phyloP scores from a whole-genome alignment of 1,140 invertebrate genomes.

The Drosophila ambigua region DNA sequence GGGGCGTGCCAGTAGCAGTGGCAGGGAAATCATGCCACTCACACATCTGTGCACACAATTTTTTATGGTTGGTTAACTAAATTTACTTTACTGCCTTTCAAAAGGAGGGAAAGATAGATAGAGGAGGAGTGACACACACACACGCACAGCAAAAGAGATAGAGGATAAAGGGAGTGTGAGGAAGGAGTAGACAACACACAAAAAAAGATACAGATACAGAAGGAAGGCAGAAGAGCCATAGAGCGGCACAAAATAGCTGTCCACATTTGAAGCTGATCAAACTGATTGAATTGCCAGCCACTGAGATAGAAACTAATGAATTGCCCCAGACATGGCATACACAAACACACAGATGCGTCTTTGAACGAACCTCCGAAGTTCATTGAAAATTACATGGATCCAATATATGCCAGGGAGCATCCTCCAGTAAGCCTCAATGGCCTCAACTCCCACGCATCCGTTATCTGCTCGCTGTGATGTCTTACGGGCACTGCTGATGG shows the following conservation, averaged over 20 bases:
- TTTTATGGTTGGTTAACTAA: constrained; percentile 63
- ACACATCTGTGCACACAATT: constrained; percentile 49
- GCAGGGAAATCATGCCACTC: constrained; percentile 30
- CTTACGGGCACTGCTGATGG: constrained; percentile 19
- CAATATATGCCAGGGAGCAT: too few species aligned
- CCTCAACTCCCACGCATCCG: neutral
- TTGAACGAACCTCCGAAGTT: neutral
- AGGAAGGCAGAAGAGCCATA: neutral
- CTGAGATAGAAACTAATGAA: constrained; percentile 61
- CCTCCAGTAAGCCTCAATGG: constrained; percentile 18
- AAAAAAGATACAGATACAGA: neutral
- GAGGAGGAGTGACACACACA: neutral
- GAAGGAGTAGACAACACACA: too few species aligned
- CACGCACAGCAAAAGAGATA: too few species aligned
- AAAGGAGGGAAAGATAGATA: neutral
- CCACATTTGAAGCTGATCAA: constrained; percentile 48
- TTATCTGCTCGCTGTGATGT: constrained; percentile 10
- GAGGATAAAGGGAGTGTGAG: too few species aligned
- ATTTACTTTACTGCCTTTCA: constrained; percentile 53
- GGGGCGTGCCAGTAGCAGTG: constrained; percentile 18
- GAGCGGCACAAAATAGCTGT: constrained; percentile 26
- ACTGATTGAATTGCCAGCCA: constrained; percentile 57
- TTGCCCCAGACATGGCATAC: constrained; percentile 13
- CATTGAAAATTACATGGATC: too few species aligned
- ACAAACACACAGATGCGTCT: constrained; percentile 8